These are phyloP conservation scores for Ectemnius cavifrons DNA, from an alignment of 2,888 invertebrate species.

Conservation along the genomic window DNA sequence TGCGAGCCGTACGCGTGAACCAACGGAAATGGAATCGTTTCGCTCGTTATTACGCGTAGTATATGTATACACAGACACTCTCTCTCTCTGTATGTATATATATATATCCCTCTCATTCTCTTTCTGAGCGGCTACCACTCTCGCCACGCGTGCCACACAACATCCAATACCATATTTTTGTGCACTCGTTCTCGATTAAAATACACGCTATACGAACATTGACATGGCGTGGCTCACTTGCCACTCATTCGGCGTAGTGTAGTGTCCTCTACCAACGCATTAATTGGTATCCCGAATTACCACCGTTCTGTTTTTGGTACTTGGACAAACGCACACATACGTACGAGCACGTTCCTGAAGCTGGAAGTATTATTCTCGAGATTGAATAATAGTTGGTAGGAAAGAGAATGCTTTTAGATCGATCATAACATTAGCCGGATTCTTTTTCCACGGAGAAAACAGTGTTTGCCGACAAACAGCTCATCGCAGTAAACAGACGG, in stretches of 20 bases:
- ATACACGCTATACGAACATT: no score
- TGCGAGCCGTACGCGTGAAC: neutral
- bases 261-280: no score
- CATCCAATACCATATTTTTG: no score
- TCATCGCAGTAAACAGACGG: constrained; percentile 40
- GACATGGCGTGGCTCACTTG: no score
- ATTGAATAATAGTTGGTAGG: no score
- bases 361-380: no score
- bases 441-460: constrained; percentile 29
- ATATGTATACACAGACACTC: no score
- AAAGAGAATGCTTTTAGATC: constrained; percentile 31
- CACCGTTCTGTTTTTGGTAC: neutral
- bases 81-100: no score
- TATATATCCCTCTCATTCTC: no score
- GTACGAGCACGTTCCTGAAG: neutral
- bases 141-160: no score
- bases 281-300: neutral
- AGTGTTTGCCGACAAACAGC: constrained; percentile 53
- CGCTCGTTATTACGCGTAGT: neutral
- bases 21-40: constrained; percentile 4
- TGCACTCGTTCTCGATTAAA: no score
- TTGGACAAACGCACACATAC: neutral
- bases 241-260: no score
- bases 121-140: neutral
- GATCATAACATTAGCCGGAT: constrained; percentile 42